These are phyloP conservation scores for Apamea anceps DNA, from an alignment of 2,888 invertebrate species.

Conservation along the genomic window DNA sequence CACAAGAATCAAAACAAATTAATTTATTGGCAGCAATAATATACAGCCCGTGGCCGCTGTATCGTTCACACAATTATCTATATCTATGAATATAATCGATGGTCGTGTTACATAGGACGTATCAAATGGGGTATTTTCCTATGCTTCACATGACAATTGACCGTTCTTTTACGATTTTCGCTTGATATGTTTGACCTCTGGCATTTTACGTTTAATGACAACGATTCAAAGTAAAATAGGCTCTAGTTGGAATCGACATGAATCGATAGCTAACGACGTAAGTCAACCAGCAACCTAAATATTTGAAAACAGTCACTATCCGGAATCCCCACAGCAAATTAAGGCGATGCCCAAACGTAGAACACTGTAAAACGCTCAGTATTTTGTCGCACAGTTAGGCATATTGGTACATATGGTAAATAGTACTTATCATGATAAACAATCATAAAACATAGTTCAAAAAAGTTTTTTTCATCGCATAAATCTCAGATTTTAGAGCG, in stretches of 20 bases:
- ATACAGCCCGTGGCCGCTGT: slow-evolving; percentile 9
- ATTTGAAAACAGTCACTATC: slow-evolving; percentile 1
- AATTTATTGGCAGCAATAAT: slow-evolving; percentile 55
- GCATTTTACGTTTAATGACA: slow-evolving; percentile 8
- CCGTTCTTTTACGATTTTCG: slow-evolving; percentile 16
- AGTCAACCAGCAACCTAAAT: slow-evolving; percentile 16
- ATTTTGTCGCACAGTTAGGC: too few relatives aligned
- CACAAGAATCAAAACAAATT: slow-evolving; percentile 52
- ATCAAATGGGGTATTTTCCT: slow-evolving; percentile 26
- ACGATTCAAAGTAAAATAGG: slow-evolving; percentile 21
- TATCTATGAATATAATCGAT: slow-evolving; percentile 15
- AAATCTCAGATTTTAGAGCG: too few relatives aligned
- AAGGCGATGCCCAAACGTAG: background rate
- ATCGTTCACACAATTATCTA: slow-evolving; percentile 2
- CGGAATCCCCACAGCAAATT: slow-evolving; percentile 1
- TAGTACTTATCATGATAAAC: too few relatives aligned
- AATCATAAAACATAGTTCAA: too few relatives aligned
- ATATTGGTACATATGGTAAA: too few relatives aligned
- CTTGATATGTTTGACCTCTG: slow-evolving; percentile 4
- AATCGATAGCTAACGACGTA: slow-evolving; percentile 28
- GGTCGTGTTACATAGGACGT: background rate
- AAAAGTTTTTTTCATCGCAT: too few relatives aligned
- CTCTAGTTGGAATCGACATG: slow-evolving; percentile 23
- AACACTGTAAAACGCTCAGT: background rate
- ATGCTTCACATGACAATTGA: background rate